Conservation (phyloP, 1,140 invertebrate genomes). For the Ptiloglossa arizonensis region DNA sequence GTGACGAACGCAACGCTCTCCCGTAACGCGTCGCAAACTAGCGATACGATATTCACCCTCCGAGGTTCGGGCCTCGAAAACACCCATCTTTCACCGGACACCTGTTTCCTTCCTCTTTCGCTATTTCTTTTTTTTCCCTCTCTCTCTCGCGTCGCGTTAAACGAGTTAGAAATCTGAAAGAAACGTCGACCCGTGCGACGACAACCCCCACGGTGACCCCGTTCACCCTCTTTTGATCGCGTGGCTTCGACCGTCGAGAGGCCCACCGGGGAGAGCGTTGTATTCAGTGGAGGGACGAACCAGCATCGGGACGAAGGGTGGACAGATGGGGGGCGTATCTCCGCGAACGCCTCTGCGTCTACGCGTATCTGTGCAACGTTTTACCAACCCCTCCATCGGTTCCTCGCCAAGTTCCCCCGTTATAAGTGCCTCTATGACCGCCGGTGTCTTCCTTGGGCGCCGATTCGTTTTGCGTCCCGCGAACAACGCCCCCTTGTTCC, state of each 20-base stretch:
- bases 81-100: constrained; percentile 69
- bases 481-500: constrained; percentile 20
- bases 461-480: constrained; percentile 55
- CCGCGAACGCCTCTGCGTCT: constrained; percentile 20
- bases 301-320: constrained; percentile 53
- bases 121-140: too few relatives aligned
- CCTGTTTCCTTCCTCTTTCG: constrained; percentile 63
- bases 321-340: constrained; percentile 74
- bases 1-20: constrained; percentile 30
- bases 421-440: constrained; percentile 61
- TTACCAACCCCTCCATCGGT: constrained; percentile 46
- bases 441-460: constrained; percentile 57
- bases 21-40: constrained; percentile 67
- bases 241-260: constrained; percentile 30
- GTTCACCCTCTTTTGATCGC: constrained; percentile 48
- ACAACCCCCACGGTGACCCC: constrained; percentile 45
- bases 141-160: constrained; percentile 68
- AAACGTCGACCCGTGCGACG: constrained; percentile 31
- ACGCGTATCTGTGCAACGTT: constrained; percentile 28
- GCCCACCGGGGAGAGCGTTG: constrained; percentile 1
- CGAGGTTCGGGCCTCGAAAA: constrained; percentile 37
- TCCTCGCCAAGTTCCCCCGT: neutral
- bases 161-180: constrained; percentile 63
- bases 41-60: constrained; percentile 72
- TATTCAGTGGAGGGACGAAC: constrained; percentile 9